Base-by-base conservation (phyloP, 2,888 invertebrate genomes). In the Atrina japonica region DNA sequence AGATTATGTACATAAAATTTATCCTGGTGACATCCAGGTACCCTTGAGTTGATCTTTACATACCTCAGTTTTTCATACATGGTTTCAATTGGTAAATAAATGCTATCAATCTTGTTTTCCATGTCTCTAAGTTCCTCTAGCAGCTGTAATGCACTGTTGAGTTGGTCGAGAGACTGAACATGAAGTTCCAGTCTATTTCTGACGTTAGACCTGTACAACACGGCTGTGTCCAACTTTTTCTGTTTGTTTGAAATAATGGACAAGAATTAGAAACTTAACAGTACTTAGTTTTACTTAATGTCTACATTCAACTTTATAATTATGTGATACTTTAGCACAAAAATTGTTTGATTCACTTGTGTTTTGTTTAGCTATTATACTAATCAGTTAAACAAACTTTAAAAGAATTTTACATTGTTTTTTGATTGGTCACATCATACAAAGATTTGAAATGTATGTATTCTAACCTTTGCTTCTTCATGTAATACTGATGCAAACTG, bases 71-170 rank as follows among this genome's bases (percentile, higher is more conserved):
- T 89, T 60, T 80, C 76, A 81, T 90, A 90, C 85, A 89, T 86
- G 35, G 84, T 87, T 80, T 91, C 91, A 55, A 90, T 90, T 25
- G 90, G 90, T 27, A 89, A 85, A 72, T 91, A 91, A 59, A 90
- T 88, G 59, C 80, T 84, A 77, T 91, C 91, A 45, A 90, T 89
- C 76, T 89, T 90, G 77, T 90, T 89, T 73, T 91, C 90, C 89
- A 89, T 89, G 77, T 91, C 90, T 43, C 86, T 60, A n/a, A 91
- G 78, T 70, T 91, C 90, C 73, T 91, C 90, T 41, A 91, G 82
- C 3, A 91, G 78, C 47, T 88, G 86, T 27, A 91, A 78, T 9
- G 89, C 86, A 71, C 87, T 88, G 81, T 91, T 90, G n/a, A 91
- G 82, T 73, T 90, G 89, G 67, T 90, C 90, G 47, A 91, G 78